Percentiles rank a stretch among this genome's conserved stretches.
Evolutionary conservation across 2,888 invertebrate genomes (phyloP).

Genomic region (Hyalella azteca): DNA sequence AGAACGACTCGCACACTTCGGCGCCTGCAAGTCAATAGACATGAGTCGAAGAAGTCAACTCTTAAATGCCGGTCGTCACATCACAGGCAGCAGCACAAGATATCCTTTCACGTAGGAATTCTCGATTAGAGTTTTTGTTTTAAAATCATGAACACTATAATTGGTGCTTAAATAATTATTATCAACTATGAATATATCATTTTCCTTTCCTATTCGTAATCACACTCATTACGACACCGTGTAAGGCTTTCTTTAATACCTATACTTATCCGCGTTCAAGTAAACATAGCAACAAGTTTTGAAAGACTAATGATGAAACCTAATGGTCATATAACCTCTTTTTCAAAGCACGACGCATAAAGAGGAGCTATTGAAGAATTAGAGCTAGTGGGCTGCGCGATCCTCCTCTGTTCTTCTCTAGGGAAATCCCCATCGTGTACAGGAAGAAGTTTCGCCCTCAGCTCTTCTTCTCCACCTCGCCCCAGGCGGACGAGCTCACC

Average conservation of each 20-base stretch:
- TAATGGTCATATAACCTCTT: slow-evolving; percentile 35
- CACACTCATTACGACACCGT: slow-evolving; percentile 37
- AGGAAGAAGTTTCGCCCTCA: too few relatives aligned
- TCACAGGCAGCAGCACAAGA: too few relatives aligned
- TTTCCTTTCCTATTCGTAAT: slow-evolving; percentile 5
- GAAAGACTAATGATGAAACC: slow-evolving; percentile 31
- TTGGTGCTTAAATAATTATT: slow-evolving; percentile 32
- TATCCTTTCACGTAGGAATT: too few relatives aligned
- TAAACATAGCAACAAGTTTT: slow-evolving; percentile 8
- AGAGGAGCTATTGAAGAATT: slow-evolving; percentile 19
- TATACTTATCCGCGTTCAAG: background rate
- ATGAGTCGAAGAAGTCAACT: too few relatives aligned
- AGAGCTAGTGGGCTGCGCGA: background rate
- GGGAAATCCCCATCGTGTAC: too few relatives aligned
- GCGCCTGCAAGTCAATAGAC: too few relatives aligned
- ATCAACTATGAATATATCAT: slow-evolving; percentile 18
- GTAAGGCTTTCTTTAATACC: slow-evolving; percentile 13
- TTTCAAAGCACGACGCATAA: slow-evolving; percentile 6
- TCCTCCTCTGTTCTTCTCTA: too few relatives aligned
- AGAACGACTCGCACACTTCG: too few relatives aligned
- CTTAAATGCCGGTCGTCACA: too few relatives aligned
- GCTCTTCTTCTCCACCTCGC: too few relatives aligned
- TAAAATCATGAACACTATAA: slow-evolving; percentile 23
- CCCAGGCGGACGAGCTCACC: too few relatives aligned
- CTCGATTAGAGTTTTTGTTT: too few relatives aligned